These are phyloP conservation scores for Tetragnatha montana DNA, from an alignment of 2,888 invertebrate genomes.

Conservation along the genomic window DNA sequence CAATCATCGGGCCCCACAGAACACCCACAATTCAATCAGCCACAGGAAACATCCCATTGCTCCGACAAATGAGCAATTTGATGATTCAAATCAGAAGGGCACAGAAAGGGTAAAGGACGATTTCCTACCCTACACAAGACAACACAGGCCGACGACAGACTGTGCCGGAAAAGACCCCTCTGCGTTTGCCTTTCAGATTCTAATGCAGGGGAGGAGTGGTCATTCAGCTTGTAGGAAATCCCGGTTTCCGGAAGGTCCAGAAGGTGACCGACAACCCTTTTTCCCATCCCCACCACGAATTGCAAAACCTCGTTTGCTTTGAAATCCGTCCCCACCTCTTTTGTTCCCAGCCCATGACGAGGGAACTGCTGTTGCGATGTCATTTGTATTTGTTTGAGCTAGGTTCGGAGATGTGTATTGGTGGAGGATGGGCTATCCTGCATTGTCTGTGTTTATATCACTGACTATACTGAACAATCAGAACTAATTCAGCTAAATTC, in stretches of 20 bases:
- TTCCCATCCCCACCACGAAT: neutral
- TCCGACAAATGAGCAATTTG: conserved; percentile 26
- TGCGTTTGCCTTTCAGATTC: conserved; percentile 5
- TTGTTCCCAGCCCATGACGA: neutral
- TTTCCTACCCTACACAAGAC: neutral
- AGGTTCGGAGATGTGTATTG: too few species aligned
- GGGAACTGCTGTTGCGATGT: too few species aligned
- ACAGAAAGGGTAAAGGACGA: neutral
- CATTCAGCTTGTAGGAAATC: conserved; percentile 44
- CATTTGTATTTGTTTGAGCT: too few species aligned
- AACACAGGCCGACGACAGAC: conserved; percentile 5
- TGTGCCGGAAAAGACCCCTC: neutral
- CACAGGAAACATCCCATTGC: conserved; percentile 26
- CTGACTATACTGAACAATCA: too few species aligned
- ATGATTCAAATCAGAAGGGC: conserved; percentile 10
- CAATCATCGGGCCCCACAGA: too few species aligned
- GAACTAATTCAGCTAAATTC: too few species aligned
- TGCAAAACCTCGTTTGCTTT: neutral
- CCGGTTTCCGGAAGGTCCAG: conserved; percentile 29
- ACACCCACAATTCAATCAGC: neutral
- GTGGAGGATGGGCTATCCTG: too few species aligned
- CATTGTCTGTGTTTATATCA: too few species aligned
- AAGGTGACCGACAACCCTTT: conserved; percentile 6
- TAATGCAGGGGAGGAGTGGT: neutral
- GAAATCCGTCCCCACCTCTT: neutral